Evolutionary conservation across 1,140 invertebrate genomes (phyloP).

Genomic region (Scaptomyza montana): DNA sequence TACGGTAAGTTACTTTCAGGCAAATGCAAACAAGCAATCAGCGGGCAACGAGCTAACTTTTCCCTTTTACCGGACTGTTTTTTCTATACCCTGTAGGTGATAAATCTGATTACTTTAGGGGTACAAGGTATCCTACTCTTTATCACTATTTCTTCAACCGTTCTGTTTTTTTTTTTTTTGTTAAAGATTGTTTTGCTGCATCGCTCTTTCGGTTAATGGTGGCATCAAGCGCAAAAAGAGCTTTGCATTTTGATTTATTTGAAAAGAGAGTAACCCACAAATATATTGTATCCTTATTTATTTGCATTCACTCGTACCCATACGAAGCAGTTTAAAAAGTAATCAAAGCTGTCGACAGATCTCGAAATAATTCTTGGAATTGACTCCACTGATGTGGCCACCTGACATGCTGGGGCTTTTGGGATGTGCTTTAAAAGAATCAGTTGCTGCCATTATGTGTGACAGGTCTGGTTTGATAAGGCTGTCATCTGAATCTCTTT

Average conservation of each 20-base stretch:
- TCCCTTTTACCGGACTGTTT: conserved; percentile 13
- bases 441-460: conserved; percentile 23
- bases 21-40: background rate
- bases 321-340: conserved; percentile 1
- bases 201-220: too few species aligned
- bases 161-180: background rate
- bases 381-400: background rate
- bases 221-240: background rate
- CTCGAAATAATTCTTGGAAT: conserved; percentile 13
- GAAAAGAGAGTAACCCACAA: conserved; percentile 7
- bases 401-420: conserved; percentile 13
- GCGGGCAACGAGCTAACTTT: conserved; percentile 10
- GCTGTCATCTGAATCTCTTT: background rate
- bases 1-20: conserved; percentile 46
- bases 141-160: background rate
- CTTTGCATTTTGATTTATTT: conserved; percentile 30
- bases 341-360: conserved; percentile 3
- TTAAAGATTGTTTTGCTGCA: background rate
- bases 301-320: background rate
- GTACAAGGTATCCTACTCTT: background rate
- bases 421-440: background rate
- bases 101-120: background rate
- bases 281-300: conserved; percentile 13
- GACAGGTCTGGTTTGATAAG: conserved; percentile 17
- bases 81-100: background rate